Percentiles rank a stretch among this genome's conserved stretches.
phyloP scores from a whole-genome alignment of 2,797 vertebrate species.

The Glyptemys insculpta region DNA sequence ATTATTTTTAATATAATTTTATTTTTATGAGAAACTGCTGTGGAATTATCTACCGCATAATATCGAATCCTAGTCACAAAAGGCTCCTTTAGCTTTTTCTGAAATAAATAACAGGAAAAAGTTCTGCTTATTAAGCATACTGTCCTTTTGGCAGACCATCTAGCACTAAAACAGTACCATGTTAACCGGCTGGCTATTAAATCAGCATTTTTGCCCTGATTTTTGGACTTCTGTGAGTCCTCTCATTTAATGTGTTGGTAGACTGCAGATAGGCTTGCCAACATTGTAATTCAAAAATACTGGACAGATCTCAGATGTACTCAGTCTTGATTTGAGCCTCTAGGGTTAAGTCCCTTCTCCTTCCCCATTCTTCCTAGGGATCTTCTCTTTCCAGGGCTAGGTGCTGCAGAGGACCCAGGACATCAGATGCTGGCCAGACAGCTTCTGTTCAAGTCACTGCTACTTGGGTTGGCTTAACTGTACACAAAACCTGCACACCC shows the following conservation, averaged over 20 bases:
- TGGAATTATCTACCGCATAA: conserved; percentile 14
- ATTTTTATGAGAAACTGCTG: neutral
- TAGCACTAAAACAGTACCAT: neutral
- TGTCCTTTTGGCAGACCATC: neutral
- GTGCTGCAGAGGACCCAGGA: neutral
- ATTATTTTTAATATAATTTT: neutral
- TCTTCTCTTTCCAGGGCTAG: neutral
- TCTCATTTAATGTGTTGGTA: no score
- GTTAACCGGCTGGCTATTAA: conserved; percentile 25
- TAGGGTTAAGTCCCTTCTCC: neutral
- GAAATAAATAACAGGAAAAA: neutral
- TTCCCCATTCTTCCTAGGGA: neutral
- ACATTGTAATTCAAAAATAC: neutral
- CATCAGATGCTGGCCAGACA: neutral
- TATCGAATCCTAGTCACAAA: neutral
- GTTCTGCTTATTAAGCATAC: conserved; percentile 8
- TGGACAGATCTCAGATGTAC: neutral
- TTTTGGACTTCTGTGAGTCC: neutral
- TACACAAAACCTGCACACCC: neutral
- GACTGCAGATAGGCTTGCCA: neutral
- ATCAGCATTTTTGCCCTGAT: conserved; percentile 3
- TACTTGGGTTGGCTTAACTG: neutral
- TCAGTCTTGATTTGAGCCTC: neutral
- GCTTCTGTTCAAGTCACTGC: neutral
- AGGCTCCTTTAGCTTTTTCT: neutral